Evolutionary conservation across 2,888 invertebrate genomes (phyloP).

Genomic region (Lasioglossum leucozonium): DNA sequence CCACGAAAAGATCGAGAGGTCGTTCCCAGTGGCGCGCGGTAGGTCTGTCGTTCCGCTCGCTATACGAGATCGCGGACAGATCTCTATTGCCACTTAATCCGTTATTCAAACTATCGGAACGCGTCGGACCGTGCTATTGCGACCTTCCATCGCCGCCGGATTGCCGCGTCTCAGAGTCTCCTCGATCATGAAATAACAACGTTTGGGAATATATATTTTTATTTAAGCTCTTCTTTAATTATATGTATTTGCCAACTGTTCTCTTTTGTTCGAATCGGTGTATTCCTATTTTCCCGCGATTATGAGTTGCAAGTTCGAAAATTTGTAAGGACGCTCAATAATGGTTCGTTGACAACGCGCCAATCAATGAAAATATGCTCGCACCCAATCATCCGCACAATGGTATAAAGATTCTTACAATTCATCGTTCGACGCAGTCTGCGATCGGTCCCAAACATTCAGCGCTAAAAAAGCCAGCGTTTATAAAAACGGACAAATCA

Average conservation of each 20-base stretch:
- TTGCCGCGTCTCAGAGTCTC: too few species aligned
- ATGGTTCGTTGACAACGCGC: too few species aligned
- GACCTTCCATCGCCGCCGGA: background rate
- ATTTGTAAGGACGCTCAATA: too few species aligned
- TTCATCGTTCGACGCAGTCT: too few species aligned
- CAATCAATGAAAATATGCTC: too few species aligned
- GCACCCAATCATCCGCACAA: too few species aligned
- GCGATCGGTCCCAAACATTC: too few species aligned
- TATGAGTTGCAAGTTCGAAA: too few species aligned
- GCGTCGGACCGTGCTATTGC: slow-evolving; percentile 17
- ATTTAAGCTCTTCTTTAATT: too few species aligned
- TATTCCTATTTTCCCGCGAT: background rate
- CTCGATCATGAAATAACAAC: background rate
- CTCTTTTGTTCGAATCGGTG: rapidly evolving
- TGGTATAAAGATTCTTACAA: too few species aligned
- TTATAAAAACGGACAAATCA: background rate
- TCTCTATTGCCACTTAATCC: slow-evolving; percentile 42
- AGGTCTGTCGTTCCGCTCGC: slow-evolving; percentile 56
- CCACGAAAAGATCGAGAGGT: slow-evolving; percentile 65
- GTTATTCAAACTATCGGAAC: slow-evolving; percentile 35
- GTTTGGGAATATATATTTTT: background rate
- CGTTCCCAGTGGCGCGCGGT: slow-evolving; percentile 61
- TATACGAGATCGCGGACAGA: slow-evolving; percentile 49
- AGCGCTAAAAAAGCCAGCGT: background rate
- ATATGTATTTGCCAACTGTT: background rate